Evolutionary conservation across 2,797 vertebrate species (phyloP).

Genomic region (Pteronotus mesoamericanus): DNA sequence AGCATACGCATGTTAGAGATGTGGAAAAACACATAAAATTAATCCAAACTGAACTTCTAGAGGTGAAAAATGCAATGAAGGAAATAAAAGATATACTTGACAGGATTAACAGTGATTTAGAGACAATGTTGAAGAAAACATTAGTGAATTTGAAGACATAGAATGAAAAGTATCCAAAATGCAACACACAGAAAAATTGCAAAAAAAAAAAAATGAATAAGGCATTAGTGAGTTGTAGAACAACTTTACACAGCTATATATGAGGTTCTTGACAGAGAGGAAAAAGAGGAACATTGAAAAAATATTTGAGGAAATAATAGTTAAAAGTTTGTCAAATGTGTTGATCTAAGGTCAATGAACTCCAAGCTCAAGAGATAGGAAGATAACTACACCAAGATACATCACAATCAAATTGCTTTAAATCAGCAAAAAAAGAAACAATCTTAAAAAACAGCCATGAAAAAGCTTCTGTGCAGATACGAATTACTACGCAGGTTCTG

Average conservation of each 20-base stretch:
- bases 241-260: background rate
- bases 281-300: background rate
- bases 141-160: background rate
- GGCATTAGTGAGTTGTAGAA: background rate
- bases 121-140: background rate
- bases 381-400: background rate
- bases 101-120: background rate
- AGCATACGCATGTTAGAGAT: background rate
- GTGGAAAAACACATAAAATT: background rate
- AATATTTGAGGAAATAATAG: background rate
- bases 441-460: background rate
- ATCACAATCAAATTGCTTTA: background rate
- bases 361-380: background rate
- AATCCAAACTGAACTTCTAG: background rate
- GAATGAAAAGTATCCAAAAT: background rate
- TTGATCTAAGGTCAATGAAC: background rate
- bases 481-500: background rate
- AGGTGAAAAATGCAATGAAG: background rate
- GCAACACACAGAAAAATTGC: background rate
- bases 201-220: background rate
- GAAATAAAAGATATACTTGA: background rate
- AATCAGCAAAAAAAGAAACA: background rate
- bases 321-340: background rate
- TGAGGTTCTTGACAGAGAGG: background rate
- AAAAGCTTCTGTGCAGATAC: background rate